Base-by-base conservation (phyloP, 2,797 vertebrate genomes). In the Eutrigla gurnardus region DNA sequence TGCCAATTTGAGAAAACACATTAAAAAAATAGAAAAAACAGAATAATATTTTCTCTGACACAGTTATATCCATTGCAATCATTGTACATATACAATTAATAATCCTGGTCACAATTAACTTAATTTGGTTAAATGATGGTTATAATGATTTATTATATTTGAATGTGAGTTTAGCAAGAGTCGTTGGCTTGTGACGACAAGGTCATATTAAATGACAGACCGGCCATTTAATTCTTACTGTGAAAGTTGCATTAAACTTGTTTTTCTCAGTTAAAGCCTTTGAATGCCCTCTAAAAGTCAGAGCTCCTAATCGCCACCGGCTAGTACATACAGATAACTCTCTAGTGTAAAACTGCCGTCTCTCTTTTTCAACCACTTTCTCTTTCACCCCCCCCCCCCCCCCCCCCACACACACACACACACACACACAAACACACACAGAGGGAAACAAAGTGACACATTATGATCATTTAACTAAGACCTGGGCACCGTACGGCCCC, bases 201-300 rank as follows among this genome's bases (percentile, higher is more conserved):
- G 75, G 78, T 79, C 81, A 70, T 58, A 80, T 73, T 57, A 75
- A 73, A 77, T 67, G 17, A 73, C 10, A 54, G 42, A 62, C 6
- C 61, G 40, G 49, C 33, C 4, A 62, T 68, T 73, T 63, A 70
- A 53, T 54, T 64, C 62, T 50, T 33, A n/a, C 43, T 32, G n/a
- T 45, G 45, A 62, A 77, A 64, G 50, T 43, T 36, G 0, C 32
- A 36, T 60, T 65, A 6, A 54, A 67, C 33, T 35, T 52, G 5
- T 2, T 17, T 25, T 4, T 15, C 25, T 15, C 6, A 4, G 0
- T 66, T 6, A 68, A 68, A 77, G 73, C 53, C n/a, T 67, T 49
- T 35, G 36, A 75, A 77, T 35, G 52, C 15, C 79, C 70, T 86
- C 77, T 78, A 57, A 72, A 80, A 86, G 80, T 70, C 70, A 80